Conservation (phyloP, 2,888 invertebrate species). For the Labia minor region DNA sequence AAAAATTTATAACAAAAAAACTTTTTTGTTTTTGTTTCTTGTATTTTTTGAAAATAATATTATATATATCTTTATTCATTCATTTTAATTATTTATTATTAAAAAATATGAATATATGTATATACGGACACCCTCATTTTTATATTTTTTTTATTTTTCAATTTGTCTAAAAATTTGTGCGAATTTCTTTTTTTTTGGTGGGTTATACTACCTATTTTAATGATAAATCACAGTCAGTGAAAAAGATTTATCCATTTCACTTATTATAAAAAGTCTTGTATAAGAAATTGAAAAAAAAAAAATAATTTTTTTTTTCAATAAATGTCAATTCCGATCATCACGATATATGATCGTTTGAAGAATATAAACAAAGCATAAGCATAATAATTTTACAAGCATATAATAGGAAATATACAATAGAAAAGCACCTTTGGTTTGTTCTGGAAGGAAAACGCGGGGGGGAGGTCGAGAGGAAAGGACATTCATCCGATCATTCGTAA, state of each 20-base stretch:
- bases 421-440: slow-evolving; percentile 13
- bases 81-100: neutral
- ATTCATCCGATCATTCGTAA: neutral
- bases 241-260: neutral
- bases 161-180: too few species aligned
- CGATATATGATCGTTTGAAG: neutral
- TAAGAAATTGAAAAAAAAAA: neutral
- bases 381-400: neutral
- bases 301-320: neutral
- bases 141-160: slow-evolving; percentile 4
- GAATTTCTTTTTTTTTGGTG: neutral
- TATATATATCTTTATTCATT: too few species aligned
- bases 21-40: too few species aligned
- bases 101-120: neutral
- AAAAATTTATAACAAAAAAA: too few species aligned
- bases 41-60: too few species aligned
- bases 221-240: neutral
- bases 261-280: neutral
- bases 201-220: neutral
- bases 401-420: neutral
- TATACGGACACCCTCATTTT: neutral
- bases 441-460: too few species aligned
- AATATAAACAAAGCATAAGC: neutral
- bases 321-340: too few species aligned
- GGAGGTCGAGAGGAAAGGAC: neutral